Base-by-base conservation (phyloP, 1,140 invertebrate genomes). In the Trichogramma pretiosum region DNA sequence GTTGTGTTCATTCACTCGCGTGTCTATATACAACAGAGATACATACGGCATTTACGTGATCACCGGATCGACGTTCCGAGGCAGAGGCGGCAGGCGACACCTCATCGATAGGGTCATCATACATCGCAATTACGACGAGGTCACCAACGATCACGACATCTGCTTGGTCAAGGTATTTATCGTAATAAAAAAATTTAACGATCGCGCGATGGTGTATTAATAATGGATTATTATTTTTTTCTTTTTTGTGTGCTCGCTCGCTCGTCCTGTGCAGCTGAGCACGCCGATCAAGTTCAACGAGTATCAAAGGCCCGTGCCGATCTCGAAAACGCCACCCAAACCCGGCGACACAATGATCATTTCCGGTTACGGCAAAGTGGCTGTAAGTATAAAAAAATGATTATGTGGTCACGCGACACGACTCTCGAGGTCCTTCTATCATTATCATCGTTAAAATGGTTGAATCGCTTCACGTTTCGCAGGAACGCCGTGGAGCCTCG, bases 71-170 rank as follows among this genome's bases (percentile, higher is more conserved):
- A 16, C 50, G 7, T 46, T 19, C 30, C 30, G 45, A 32, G 36
- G 32, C 10, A 32, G 18, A 21, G 48, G 47, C 14, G 48, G 48
- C 2, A 17, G 50, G 16, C 11, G 23, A 16, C 43, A 50, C 26
- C 32, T 48, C 35, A 47, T 54, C 38, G 33, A 40, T 1, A 40
- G 41, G 40, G 33, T 45, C 5, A 45, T 54, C 14, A 4, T 40
- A 4, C 35, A 54, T 13, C 35, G 18, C 3, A 24, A 24, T 10
- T 54, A 50, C 16, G 19, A 54, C 18, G 33, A 23, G 7, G 1
- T 22, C 14, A 52, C 50, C 21, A 46, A 52, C 23, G 40, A 52
- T 18, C 42, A 54, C 32, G 52, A 54, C 14, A 50, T 54, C 33
- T 28, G 35, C 32, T 43, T 54, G 34, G 48, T 54, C 5, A 50